Evolutionary conservation across 2,888 invertebrate genomes (phyloP).

Genomic region (Agapostemon virescens): DNA sequence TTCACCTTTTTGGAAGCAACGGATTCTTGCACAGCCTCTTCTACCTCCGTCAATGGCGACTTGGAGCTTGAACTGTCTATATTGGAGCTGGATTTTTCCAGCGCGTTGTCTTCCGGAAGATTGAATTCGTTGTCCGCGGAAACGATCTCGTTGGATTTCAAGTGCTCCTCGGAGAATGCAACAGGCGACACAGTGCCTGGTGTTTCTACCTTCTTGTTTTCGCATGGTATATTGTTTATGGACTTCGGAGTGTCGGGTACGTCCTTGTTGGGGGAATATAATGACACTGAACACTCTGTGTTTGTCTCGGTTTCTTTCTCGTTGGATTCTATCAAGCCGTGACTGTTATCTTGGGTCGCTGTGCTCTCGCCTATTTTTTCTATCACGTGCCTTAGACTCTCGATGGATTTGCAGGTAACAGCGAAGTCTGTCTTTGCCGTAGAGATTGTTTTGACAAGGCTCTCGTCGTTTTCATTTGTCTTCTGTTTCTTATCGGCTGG

Average conservation of each 20-base stretch:
- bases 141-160: constrained; percentile 31
- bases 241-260: constrained; percentile 28
- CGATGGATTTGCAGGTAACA: constrained; percentile 75
- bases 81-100: constrained; percentile 36
- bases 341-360: constrained; percentile 32
- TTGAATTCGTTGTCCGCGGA: constrained; percentile 44
- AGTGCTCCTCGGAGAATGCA: constrained; percentile 37
- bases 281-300: constrained; percentile 10
- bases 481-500: constrained; percentile 67
- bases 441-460: constrained; percentile 22
- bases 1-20: constrained; percentile 63
- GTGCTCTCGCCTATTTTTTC: constrained; percentile 71
- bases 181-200: constrained; percentile 22
- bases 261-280: constrained; percentile 14
- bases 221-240: constrained; percentile 22
- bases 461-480: constrained; percentile 49
- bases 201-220: constrained; percentile 29
- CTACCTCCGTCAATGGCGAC: constrained; percentile 58
- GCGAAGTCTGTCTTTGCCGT: constrained; percentile 49
- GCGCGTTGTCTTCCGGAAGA: constrained; percentile 39
- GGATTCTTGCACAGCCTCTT: constrained; percentile 56
- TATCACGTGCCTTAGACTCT: constrained; percentile 72
- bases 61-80: constrained; percentile 21
- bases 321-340: not conserved
- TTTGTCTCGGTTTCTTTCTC: constrained; percentile 35